Conservation (phyloP, 2,797 vertebrate genomes). For the Phataginus tricuspis region DNA sequence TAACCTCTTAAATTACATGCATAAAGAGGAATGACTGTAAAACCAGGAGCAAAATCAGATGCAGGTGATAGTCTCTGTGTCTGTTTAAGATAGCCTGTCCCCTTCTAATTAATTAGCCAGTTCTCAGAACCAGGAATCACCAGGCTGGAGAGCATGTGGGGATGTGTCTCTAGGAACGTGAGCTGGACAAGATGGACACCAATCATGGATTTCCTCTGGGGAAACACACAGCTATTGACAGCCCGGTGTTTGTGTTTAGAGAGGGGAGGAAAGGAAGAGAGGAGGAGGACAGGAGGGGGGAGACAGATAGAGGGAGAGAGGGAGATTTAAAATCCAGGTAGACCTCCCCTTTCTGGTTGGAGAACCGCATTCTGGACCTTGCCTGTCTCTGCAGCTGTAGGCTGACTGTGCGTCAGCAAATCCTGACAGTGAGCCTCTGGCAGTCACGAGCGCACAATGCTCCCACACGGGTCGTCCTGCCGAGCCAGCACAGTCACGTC, state of each 20-base stretch:
- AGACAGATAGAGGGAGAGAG: too few species aligned
- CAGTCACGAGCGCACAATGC: fast-evolving
- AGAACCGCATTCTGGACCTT: too few species aligned
- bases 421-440: too few species aligned
- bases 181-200: fast-evolving
- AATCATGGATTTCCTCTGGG: fast-evolving
- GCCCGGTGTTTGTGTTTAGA: not conserved
- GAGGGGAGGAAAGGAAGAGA: too few species aligned
- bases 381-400: not conserved
- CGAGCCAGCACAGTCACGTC: fast-evolving
- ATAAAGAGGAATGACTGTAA: not conserved
- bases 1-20: conserved; percentile 60
- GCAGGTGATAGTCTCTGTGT: not conserved
- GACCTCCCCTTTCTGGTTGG: not conserved
- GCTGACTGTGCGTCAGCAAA: not conserved
- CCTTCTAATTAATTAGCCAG: not conserved
- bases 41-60: conserved; percentile 58
- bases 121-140: not conserved
- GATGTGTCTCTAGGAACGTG: not conserved
- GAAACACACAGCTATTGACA: not conserved
- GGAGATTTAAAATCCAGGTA: not conserved
- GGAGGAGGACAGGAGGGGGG: fast-evolving
- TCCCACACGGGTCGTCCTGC: fast-evolving
- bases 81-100: conserved; percentile 18
- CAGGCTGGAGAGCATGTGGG: not conserved